phyloP scores from a whole-genome alignment of 2,888 invertebrate species.

The Synanthedon andrenaeformis region DNA sequence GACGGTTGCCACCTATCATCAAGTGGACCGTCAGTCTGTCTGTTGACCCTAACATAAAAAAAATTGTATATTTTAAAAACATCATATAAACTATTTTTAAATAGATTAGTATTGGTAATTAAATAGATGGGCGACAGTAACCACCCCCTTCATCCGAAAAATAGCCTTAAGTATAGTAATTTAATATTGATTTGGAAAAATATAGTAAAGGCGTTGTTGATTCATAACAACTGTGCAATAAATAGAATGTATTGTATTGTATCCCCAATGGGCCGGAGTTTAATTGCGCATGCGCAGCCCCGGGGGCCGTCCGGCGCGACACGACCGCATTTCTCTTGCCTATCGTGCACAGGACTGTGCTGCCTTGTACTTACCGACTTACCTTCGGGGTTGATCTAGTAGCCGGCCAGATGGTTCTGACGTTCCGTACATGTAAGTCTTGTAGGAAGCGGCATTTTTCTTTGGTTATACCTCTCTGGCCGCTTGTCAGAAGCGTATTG shows the following conservation, averaged over 20 bases:
- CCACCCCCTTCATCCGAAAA: too few relatives aligned
- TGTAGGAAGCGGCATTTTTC: not conserved
- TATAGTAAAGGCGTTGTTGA: too few relatives aligned
- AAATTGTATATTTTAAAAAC: too few relatives aligned
- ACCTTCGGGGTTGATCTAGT: constrained; percentile 25
- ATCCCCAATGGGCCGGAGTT: constrained; percentile 32
- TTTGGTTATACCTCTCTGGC: not conserved
- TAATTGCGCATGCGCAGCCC: constrained; percentile 59
- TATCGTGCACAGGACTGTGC: constrained; percentile 14
- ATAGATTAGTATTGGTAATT: too few relatives aligned
- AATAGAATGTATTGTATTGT: not conserved
- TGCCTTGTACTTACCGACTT: constrained; percentile 31
- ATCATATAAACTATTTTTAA: too few relatives aligned
- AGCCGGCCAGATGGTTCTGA: constrained; percentile 16
- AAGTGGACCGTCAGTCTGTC: too few relatives aligned
- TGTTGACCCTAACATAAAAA: too few relatives aligned
- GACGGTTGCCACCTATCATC: too few relatives aligned
- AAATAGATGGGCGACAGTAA: too few relatives aligned
- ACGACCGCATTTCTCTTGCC: constrained; percentile 46
- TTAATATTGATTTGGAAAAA: too few relatives aligned
- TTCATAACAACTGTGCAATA: not conserved
- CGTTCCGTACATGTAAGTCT: constrained; percentile 1
- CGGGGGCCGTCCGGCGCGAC: constrained; percentile 50
- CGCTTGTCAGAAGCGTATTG: not conserved
- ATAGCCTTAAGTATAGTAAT: too few relatives aligned